A percentile compares a stretch with the other conserved stretches of the same genome.
phyloP scores from a whole-genome alignment of 2,797 vertebrate genomes.

The Iguana delicatissima region DNA sequence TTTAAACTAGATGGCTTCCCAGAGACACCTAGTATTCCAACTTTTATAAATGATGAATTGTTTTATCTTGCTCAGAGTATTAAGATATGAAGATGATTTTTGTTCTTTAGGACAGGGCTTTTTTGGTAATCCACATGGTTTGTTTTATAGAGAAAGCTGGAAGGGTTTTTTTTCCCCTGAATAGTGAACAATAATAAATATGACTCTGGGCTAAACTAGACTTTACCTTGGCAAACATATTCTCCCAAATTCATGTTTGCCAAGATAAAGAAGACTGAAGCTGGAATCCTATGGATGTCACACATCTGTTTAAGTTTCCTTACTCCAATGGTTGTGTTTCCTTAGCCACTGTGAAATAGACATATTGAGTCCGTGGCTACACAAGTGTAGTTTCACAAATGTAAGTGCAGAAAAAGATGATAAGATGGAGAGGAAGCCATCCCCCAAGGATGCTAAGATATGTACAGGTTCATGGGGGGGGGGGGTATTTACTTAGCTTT shows the following conservation, averaged over 20 bases:
- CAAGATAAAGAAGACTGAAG: neutral
- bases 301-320: too few relatives aligned
- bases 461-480: too few relatives aligned
- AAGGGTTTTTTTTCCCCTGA: neutral
- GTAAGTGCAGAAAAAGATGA: too few relatives aligned
- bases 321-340: too few relatives aligned
- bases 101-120: too few relatives aligned
- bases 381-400: too few relatives aligned
- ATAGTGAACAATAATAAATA: neutral
- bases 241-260: neutral
- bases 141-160: neutral
- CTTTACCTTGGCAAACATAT: neutral
- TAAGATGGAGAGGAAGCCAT: too few relatives aligned
- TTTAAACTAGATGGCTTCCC: neutral
- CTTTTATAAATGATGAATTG: neutral
- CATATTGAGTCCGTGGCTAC: too few relatives aligned
- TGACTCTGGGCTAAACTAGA: neutral
- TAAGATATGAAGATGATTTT: neutral
- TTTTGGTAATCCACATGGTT: neutral
- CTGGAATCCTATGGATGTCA: too few relatives aligned
- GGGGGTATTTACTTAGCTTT: too few relatives aligned
- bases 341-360: too few relatives aligned
- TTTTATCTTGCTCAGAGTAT: neutral
- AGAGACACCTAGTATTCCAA: neutral
- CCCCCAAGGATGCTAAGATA: too few relatives aligned